Conservation (phyloP, 2,113 vertebrate species). For the Sporophila hypoxantha region DNA sequence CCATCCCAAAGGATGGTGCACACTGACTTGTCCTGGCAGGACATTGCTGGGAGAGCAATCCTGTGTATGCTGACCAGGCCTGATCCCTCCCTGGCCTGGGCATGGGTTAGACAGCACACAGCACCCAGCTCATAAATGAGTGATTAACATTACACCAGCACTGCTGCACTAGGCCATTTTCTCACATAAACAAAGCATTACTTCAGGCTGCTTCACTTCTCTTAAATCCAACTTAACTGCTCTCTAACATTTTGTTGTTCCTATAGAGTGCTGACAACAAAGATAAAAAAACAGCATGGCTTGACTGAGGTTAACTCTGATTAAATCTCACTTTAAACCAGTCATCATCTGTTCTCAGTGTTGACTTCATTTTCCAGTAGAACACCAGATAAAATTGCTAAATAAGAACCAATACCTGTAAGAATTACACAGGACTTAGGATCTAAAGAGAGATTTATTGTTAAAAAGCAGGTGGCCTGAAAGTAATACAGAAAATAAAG, state of each 20-base stretch:
- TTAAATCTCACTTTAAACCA: background rate
- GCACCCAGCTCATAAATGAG: background rate
- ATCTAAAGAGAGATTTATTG: background rate
- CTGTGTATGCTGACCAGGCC: background rate
- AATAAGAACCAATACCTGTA: background rate
- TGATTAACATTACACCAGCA: background rate
- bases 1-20: background rate
- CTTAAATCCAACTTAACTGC: background rate
- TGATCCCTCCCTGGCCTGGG: background rate
- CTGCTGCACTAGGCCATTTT: background rate
- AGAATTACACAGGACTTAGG: background rate
- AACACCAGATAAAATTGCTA: background rate
- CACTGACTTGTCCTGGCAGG: background rate
- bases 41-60: background rate
- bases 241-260: background rate
- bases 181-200: background rate
- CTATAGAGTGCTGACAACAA: background rate
- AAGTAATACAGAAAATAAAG: background rate
- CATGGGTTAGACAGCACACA: background rate
- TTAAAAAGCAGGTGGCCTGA: background rate
- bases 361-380: background rate
- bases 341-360: background rate
- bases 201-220: background rate
- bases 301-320: background rate
- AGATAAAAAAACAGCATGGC: background rate